A percentile compares a stretch with the other conserved stretches of the same genome.
Evolutionary conservation across 2,888 invertebrate species (phyloP).

Genomic region (Hetaerina titia): DNA sequence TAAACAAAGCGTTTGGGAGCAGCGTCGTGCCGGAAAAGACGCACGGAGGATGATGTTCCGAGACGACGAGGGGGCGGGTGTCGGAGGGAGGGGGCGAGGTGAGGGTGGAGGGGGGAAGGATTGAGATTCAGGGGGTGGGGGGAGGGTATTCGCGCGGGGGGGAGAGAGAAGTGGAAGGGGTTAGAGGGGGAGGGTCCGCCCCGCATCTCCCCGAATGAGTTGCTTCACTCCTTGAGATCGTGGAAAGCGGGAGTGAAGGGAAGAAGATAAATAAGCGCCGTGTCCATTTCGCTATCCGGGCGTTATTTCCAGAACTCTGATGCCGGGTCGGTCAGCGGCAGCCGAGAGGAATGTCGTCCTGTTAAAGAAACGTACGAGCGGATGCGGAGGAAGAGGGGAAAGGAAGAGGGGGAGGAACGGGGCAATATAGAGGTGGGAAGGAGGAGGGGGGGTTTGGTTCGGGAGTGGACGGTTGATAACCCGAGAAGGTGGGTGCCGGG

Average conservation of each 20-base stretch:
- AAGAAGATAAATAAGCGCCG: slow-evolving; percentile 58
- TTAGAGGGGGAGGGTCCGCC: background rate
- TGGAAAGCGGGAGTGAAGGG: slow-evolving; percentile 22
- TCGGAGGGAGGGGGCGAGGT: background rate
- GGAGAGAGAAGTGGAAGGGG: background rate
- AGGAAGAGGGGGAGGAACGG: background rate
- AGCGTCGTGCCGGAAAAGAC: slow-evolving; percentile 9
- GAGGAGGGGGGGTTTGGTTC: background rate
- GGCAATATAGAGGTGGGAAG: background rate
- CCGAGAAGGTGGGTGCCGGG: too few species aligned
- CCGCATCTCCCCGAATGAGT: background rate
- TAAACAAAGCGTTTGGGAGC: background rate
- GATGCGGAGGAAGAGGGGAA: background rate
- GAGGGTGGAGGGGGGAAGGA: background rate
- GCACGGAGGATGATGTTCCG: background rate
- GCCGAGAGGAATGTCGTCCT: slow-evolving; percentile 56
- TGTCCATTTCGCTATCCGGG: slow-evolving; percentile 59
- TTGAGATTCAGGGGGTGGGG: background rate
- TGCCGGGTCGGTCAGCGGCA: slow-evolving; percentile 39
- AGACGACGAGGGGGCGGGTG: background rate
- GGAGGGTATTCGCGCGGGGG: too few species aligned
- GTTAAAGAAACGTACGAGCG: background rate
- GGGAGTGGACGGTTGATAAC: background rate
- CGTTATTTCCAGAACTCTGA: slow-evolving; percentile 61
- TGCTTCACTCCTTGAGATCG: slow-evolving; percentile 36